Base-by-base conservation (phyloP, 2,888 invertebrate genomes). In the Amitus sp. region DNA sequence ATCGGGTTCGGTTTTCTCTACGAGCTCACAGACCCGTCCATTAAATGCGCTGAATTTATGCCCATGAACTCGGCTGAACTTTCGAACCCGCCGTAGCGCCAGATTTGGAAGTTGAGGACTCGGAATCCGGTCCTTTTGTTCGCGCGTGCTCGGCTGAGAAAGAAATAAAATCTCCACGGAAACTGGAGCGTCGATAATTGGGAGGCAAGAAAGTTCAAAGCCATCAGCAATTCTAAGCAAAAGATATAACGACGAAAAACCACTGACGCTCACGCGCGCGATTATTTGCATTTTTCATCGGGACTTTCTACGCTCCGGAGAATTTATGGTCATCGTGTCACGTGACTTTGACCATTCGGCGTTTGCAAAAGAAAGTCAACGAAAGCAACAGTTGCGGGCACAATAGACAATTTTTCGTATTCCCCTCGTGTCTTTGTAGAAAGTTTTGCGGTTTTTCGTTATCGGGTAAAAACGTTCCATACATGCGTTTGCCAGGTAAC, bases 31-130 rank as follows among this genome's bases (percentile, higher is more conserved):
- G 53, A 47, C 2, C 7, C 39, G 47, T 47, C 34, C 46, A 28
- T 40, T 45, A 45, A 23, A 48, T 42, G 33, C 51, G 54, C 57
- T 66, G 67, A 69, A 71, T 71, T 68, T 67, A 66, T 66, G 70
- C 65, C 63, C 65, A 65, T 72, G 71, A 72, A 72, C 71, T 70
- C 70, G 30, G 56, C 47, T 72, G 70, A 72, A 72, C 71, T 68
- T 64, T 61, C 65, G 69, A 70, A 72, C 70, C 63, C 68, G 65
- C 61, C 65, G 23, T 7, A 54, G 34, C 42, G 49, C 60, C 66
- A 48, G 57, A 57, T 65, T 63, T 58, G 59, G 64, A 59, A 55
- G 45, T 57, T 50, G 60, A 37, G 45, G 47, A 52, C 57, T 56
- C 51, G 47, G 53, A 39, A 64, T 64, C 57, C 60, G 57, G 51